phyloP scores from a whole-genome alignment of 2,888 invertebrate genomes.

The Doris montereyensis region DNA sequence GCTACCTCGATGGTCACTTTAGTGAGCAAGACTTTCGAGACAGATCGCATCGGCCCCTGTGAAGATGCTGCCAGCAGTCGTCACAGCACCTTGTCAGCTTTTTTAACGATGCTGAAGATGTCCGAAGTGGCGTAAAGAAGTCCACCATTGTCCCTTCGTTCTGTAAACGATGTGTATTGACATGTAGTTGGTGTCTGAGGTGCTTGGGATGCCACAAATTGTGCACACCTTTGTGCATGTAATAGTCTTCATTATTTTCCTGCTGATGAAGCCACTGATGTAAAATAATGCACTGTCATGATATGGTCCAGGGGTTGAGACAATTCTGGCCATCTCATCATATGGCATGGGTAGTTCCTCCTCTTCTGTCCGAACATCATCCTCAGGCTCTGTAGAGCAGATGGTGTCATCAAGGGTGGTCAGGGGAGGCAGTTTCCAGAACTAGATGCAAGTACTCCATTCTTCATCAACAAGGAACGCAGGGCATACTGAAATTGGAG shows the following conservation, averaged over 20 bases:
- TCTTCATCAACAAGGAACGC: background rate
- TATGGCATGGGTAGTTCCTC: too few species aligned
- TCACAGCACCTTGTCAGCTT: background rate
- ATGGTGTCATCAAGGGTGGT: background rate
- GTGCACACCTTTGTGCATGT: background rate
- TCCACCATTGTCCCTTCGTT: conserved; percentile 12
- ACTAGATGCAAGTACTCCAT: background rate
- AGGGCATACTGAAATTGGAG: background rate
- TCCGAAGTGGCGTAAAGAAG: background rate
- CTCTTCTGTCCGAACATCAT: too few species aligned
- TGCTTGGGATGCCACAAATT: background rate
- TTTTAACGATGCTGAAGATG: background rate
- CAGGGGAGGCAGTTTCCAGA: background rate
- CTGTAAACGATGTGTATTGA: background rate
- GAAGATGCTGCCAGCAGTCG: too few species aligned
- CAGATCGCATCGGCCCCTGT: too few species aligned
- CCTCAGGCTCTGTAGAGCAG: too few species aligned
- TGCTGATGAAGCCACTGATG: background rate
- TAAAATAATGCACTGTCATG: background rate
- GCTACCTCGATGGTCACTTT: too few species aligned
- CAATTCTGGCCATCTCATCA: background rate
- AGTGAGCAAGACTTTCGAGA: too few species aligned
- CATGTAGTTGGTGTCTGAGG: background rate
- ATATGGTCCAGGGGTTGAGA: background rate
- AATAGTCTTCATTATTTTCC: background rate